Conservation (phyloP, 2,113 vertebrate genomes). For the Murina feae region DNA sequence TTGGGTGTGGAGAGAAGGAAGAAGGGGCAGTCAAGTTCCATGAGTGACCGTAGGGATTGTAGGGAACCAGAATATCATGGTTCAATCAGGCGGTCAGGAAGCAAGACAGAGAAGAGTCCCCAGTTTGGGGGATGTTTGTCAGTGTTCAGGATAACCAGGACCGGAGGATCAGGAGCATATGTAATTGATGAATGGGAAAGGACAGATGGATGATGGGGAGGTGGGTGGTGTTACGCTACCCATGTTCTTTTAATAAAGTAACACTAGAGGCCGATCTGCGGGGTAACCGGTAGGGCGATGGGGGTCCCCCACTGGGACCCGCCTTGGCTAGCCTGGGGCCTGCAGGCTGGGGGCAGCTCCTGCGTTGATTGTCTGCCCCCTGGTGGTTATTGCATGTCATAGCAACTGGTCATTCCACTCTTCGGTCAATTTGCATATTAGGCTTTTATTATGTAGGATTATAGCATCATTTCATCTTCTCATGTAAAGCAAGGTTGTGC, state of each 20-base stretch:
- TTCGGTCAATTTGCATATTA: too few species aligned
- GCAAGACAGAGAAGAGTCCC: background rate
- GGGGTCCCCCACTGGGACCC: too few species aligned
- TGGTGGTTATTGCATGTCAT: too few species aligned
- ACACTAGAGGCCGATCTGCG: background rate
- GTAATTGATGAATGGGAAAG: constrained; percentile 47
- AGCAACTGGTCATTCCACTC: too few species aligned
- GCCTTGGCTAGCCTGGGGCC: too few species aligned
- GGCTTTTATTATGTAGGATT: constrained; percentile 2
- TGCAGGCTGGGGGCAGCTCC: too few species aligned
- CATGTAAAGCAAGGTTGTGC: constrained; percentile 62
- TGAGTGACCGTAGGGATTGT: too few species aligned
- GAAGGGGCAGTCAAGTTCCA: background rate
- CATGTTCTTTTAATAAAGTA: constrained; percentile 73
- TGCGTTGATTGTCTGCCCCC: too few species aligned
- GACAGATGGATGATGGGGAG: constrained; percentile 71
- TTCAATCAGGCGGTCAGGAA: background rate
- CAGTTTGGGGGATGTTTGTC: background rate
- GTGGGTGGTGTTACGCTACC: constrained; percentile 58
- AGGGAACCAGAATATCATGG: background rate
- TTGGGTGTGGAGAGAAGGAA: background rate
- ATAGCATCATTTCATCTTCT: constrained; percentile 56
- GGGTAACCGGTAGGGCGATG: too few species aligned
- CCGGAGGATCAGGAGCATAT: background rate
- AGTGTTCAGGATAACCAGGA: background rate